Conservation (phyloP, 2,113 vertebrate species). For the Macquaria ambigua region DNA sequence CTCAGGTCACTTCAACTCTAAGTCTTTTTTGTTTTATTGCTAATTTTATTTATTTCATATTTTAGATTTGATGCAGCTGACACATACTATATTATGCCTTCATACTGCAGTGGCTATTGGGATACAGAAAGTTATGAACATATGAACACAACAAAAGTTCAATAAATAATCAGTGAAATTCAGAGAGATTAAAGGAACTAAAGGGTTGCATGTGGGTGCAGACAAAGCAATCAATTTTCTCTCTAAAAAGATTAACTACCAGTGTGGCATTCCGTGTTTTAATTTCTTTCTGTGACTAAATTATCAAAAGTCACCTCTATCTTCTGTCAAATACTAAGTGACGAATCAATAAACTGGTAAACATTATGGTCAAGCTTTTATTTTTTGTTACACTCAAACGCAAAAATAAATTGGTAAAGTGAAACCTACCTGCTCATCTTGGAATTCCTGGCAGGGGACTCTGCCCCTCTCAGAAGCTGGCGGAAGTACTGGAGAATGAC, state of each 20-base stretch:
- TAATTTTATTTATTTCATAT: slow-evolving; percentile 9
- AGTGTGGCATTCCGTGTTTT: slow-evolving; percentile 1
- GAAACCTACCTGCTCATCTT: slow-evolving; percentile 92
- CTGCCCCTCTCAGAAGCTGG: slow-evolving; percentile 94
- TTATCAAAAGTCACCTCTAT: background rate
- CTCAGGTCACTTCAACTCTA: slow-evolving; percentile 15
- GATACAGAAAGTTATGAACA: slow-evolving; percentile 7
- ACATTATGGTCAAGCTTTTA: background rate
- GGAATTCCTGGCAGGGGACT: slow-evolving; percentile 95
- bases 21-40: background rate
- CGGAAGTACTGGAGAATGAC: slow-evolving; percentile 91
- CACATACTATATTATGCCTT: background rate
- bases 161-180: background rate
- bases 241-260: background rate
- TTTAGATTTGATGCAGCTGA: background rate
- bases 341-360: background rate
- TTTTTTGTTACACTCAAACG: slow-evolving; percentile 7
- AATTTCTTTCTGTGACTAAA: background rate
- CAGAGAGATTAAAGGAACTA: background rate
- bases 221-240: background rate
- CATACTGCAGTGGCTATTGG: background rate
- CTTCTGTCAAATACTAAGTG: background rate
- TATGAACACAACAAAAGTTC: background rate
- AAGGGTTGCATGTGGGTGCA: slow-evolving; percentile 1
- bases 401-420: background rate